Percentiles rank a stretch among this genome's conserved stretches.
These are phyloP conservation scores for Pachydiplax longipennis DNA, from an alignment of 2,888 invertebrate genomes.

Conservation along the genomic window DNA sequence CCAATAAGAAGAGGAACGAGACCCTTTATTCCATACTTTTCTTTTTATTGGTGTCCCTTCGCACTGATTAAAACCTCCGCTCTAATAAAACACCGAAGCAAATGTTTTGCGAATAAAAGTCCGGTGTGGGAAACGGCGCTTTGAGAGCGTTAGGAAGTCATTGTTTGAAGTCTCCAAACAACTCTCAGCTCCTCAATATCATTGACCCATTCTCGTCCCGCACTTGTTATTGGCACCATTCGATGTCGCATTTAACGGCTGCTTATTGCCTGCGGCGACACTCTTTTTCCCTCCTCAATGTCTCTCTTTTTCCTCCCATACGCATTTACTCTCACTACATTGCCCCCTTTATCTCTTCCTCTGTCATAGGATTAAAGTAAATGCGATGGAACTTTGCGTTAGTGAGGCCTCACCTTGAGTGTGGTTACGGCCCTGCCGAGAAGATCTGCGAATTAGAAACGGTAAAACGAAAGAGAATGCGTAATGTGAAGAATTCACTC, in stretches of 20 bases:
- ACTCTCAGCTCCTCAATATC: neutral
- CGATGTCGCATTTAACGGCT: neutral
- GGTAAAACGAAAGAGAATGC: too few relatives aligned
- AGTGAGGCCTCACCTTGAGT: too few relatives aligned
- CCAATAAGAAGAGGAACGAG: neutral
- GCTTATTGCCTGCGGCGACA: conserved; percentile 15
- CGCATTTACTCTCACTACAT: neutral
- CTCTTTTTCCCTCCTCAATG: neutral
- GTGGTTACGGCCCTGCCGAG: too few relatives aligned
- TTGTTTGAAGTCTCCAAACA: conserved; percentile 23
- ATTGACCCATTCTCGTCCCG: neutral
- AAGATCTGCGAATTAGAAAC: too few relatives aligned
- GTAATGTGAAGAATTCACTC: too few relatives aligned
- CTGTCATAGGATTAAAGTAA: too few relatives aligned
- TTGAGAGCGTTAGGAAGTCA: neutral
- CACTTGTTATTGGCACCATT: conserved; percentile 16
- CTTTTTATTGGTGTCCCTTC: neutral
- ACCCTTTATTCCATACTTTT: neutral
- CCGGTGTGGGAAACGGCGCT: neutral
- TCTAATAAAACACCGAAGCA: neutral
- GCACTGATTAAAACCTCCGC: neutral
- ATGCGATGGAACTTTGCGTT: too few relatives aligned
- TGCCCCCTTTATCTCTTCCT: too few relatives aligned
- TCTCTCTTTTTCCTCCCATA: neutral
- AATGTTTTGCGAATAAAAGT: conserved; percentile 11